phyloP scores from a whole-genome alignment of 2,113 vertebrate species.

The Falco punctatus region DNA sequence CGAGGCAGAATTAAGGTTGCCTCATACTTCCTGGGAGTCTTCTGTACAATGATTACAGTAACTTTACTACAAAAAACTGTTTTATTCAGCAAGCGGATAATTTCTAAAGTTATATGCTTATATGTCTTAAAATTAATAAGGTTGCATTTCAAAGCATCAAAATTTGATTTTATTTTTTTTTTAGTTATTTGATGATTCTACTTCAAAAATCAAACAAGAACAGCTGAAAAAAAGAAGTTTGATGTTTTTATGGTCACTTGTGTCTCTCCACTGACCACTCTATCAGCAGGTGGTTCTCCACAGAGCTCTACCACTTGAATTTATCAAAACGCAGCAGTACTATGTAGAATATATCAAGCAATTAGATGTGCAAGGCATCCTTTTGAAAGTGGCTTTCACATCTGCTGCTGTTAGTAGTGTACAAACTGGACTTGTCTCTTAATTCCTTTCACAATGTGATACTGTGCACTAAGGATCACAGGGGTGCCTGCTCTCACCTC shows the following conservation, averaged over 20 bases:
- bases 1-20: not conserved
- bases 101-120: not conserved
- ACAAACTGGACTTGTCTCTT: not conserved
- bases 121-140: not conserved
- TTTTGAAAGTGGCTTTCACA: not conserved
- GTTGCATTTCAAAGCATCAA: not conserved
- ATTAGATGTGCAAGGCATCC: not conserved
- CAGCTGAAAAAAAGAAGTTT: not conserved
- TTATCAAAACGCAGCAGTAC: not conserved
- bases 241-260: not conserved
- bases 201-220: not conserved
- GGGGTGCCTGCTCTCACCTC: fast-evolving
- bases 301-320: not conserved
- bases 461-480: not conserved
- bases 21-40: not conserved
- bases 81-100: not conserved
- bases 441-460: not conserved
- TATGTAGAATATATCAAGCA: not conserved
- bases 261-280: not conserved
- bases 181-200: not conserved
- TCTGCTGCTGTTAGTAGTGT: not conserved
- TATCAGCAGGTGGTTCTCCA: not conserved
- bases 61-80: not conserved
- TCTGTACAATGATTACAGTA: not conserved
- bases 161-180: not conserved